Conservation (phyloP, 2,113 vertebrate species). For the Malurus melanocephalus region DNA sequence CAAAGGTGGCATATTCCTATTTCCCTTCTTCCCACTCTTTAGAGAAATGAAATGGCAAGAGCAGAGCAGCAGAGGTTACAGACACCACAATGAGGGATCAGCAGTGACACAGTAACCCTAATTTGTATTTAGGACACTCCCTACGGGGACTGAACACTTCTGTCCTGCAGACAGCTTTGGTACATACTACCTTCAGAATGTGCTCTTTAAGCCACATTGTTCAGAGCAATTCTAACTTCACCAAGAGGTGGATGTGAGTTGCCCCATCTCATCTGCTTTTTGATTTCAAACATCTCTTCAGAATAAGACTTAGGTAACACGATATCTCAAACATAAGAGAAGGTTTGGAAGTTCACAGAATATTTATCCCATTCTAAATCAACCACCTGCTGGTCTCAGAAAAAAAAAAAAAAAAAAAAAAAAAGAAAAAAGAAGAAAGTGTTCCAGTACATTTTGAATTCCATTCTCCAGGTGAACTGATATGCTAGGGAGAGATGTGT, state of each 20-base stretch:
- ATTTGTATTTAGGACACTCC: background rate
- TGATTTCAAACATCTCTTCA: background rate
- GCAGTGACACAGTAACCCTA: background rate
- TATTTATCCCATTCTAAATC: background rate
- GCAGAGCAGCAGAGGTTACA: background rate
- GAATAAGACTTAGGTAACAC: background rate
- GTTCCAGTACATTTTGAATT: background rate
- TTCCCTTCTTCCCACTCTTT: background rate
- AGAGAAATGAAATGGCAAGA: background rate
- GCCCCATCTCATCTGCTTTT: background rate
- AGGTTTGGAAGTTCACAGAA: background rate
- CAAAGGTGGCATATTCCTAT: background rate
- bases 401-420: background rate
- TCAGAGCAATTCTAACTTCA: background rate
- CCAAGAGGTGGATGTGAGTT: background rate
- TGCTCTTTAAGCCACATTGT: background rate
- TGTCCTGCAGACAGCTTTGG: background rate
- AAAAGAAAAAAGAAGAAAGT: background rate
- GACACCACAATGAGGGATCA: background rate
- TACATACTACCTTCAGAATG: background rate
- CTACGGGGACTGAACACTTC: background rate
- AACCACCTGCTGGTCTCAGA: background rate
- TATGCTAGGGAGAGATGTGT: background rate
- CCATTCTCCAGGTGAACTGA: conserved; percentile 8
- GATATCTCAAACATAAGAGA: background rate